These are phyloP conservation scores for Cotesia typhae DNA, from an alignment of 1,140 invertebrate species.

Conservation along the genomic window DNA sequence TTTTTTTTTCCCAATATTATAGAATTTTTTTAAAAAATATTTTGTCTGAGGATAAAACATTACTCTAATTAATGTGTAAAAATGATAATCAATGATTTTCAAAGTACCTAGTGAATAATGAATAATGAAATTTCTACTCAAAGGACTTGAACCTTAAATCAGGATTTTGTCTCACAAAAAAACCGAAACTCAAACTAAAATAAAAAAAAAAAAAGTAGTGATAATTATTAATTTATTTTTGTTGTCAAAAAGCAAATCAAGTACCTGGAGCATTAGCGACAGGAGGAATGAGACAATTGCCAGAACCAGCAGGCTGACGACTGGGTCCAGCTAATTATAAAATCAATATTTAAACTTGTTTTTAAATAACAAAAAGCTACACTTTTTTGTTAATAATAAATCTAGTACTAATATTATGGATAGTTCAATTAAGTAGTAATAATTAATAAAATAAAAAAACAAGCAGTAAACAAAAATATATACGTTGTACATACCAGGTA, in stretches of 20 bases:
- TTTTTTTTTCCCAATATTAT: too few species aligned
- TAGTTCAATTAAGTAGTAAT: not conserved
- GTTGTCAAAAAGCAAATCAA: conserved; percentile 49
- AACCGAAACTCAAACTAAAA: too few species aligned
- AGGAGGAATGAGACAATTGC: conserved; percentile 58
- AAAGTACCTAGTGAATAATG: too few species aligned
- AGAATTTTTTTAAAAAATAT: too few species aligned
- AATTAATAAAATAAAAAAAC: conserved; percentile 13
- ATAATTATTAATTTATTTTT: conserved; percentile 17
- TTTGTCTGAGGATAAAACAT: too few species aligned
- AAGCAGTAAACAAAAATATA: conserved; percentile 9
- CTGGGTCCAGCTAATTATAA: conserved; percentile 57
- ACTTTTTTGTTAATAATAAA: conserved; percentile 21
- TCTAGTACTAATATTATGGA: not conserved
- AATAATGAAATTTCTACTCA: too few species aligned
- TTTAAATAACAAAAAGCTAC: conserved; percentile 24
- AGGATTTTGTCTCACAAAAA: too few species aligned
- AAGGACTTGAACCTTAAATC: too few species aligned
- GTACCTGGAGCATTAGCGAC: conserved; percentile 62
- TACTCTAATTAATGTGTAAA: too few species aligned
- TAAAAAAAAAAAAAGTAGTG: conserved; percentile 2
- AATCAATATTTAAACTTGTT: conserved; percentile 52
- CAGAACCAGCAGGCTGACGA: conserved; percentile 60
- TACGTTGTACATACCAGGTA: conserved; percentile 64
- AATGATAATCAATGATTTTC: too few species aligned